phyloP scores from a whole-genome alignment of 2,888 invertebrate species.

The Phania funesta region DNA sequence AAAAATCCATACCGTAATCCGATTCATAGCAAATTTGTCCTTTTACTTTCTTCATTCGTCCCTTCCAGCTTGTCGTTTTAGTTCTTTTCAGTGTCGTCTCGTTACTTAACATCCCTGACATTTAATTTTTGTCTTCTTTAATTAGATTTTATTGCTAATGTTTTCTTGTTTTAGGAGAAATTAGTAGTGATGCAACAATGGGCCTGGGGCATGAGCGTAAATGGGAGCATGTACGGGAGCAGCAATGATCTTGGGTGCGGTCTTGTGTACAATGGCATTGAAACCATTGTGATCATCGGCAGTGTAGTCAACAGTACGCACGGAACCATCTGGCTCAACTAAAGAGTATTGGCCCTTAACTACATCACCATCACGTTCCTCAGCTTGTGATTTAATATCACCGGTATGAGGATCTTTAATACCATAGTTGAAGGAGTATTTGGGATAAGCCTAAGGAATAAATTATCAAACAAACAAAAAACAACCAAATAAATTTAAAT shows the following conservation, averaged over 20 bases:
- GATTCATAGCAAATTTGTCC: conserved; percentile 59
- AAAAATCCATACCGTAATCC: conserved; percentile 63
- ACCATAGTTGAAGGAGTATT: conserved; percentile 86
- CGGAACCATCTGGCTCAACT: conserved; percentile 81
- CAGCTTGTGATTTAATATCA: conserved; percentile 86
- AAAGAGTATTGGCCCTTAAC: conserved; percentile 85
- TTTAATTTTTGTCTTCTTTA: conserved; percentile 51
- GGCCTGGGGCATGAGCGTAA: conserved; percentile 78
- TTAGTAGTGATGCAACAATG: conserved; percentile 80
- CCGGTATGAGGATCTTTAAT: conserved; percentile 87
- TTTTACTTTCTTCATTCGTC: conserved; percentile 16
- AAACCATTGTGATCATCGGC: conserved; percentile 87
- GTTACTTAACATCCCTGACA: conserved; percentile 57
- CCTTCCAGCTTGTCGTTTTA: conserved; percentile 17
- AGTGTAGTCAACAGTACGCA: conserved; percentile 84
- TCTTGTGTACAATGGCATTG: conserved; percentile 86
- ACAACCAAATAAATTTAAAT: not conserved
- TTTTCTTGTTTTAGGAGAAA: not conserved
- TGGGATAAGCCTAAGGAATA: conserved; percentile 83
- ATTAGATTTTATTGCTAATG: conserved; percentile 30
- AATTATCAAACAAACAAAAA: not conserved
- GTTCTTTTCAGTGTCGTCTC: conserved; percentile 24
- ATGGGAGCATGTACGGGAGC: conserved; percentile 72
- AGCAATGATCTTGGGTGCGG: conserved; percentile 82
- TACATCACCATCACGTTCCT: conserved; percentile 86